Evolutionary conservation across 2,888 invertebrate genomes (phyloP).

Genomic region (Cataglyphis livida): DNA sequence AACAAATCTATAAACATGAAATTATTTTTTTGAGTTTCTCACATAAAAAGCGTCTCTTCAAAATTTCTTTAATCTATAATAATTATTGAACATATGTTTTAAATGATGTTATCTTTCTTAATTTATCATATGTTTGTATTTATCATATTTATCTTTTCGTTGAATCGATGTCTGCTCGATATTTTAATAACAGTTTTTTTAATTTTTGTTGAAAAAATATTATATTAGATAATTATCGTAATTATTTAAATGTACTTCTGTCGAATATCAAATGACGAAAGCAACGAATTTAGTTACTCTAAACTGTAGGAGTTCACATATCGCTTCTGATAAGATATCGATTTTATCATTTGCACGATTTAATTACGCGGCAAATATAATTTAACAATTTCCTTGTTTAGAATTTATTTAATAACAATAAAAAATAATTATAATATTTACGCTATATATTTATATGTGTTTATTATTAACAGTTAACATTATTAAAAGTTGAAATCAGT

Average conservation of each 20-base stretch:
- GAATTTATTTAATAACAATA: constrained; percentile 28
- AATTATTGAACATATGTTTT: neutral
- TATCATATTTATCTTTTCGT: neutral
- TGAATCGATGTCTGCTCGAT: neutral
- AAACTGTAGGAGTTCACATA: constrained; percentile 29
- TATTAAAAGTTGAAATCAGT: neutral
- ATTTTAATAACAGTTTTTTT: constrained; percentile 18
- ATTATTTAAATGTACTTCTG: constrained; percentile 34
- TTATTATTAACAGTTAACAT: no score
- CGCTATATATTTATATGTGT: neutral
- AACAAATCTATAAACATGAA: constrained; percentile 5
- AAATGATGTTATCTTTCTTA: neutral
- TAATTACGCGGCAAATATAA: constrained; percentile 41
- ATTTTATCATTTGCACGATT: constrained; percentile 47
- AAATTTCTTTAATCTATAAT: neutral
- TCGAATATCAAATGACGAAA: constrained; percentile 1
- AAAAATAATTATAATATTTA: constrained; percentile 33
- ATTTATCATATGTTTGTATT: neutral
- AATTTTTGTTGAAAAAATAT: constrained; percentile 8
- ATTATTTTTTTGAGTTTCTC: neutral
- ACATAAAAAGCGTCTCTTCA: neutral
- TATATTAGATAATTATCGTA: neutral
- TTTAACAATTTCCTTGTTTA: constrained; percentile 47
- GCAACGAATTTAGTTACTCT: constrained; percentile 28
- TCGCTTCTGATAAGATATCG: constrained; percentile 46